Conservation (phyloP, 2,888 invertebrate genomes). For the Osmoderma eremita region DNA sequence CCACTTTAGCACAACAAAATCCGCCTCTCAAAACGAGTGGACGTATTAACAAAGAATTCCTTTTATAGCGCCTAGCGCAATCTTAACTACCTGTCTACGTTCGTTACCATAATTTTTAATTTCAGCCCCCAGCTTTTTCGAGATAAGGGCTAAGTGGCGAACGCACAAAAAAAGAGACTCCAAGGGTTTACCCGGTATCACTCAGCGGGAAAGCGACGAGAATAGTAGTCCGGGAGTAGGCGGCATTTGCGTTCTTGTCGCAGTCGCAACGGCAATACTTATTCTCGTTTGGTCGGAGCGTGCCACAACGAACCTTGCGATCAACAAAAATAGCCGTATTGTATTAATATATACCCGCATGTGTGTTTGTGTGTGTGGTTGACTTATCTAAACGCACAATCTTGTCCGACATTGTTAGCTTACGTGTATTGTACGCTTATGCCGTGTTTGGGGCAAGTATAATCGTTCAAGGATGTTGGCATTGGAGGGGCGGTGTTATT, state of each 20-base stretch:
- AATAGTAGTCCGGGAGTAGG: not conserved
- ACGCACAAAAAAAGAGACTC: constrained; percentile 1
- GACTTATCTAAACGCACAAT: not conserved
- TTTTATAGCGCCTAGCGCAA: not conserved
- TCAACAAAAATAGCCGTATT: constrained; percentile 20
- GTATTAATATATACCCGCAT: constrained; percentile 12
- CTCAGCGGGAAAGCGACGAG: not conserved
- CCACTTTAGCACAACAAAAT: too few relatives aligned
- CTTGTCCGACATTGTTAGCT: not conserved
- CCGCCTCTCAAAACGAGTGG: too few relatives aligned
- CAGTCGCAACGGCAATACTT: not conserved
- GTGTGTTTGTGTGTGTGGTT: constrained; percentile 6
- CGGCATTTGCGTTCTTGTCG: not conserved
- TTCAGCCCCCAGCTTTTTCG: constrained; percentile 15
- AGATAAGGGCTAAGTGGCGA: constrained; percentile 18
- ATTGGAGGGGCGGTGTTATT: too few relatives aligned
- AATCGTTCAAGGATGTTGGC: not conserved
- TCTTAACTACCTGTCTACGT: constrained; percentile 5
- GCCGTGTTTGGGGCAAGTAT: not conserved
- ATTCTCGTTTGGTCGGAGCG: not conserved
- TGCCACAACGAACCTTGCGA: constrained; percentile 5
- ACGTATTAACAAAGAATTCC: too few relatives aligned
- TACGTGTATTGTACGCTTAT: not conserved
- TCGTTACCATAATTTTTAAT: constrained; percentile 33
- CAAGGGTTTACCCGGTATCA: not conserved